Evolutionary conservation across 2,797 vertebrate species (phyloP).

Genomic region (Myioborus melanocephalus): DNA sequence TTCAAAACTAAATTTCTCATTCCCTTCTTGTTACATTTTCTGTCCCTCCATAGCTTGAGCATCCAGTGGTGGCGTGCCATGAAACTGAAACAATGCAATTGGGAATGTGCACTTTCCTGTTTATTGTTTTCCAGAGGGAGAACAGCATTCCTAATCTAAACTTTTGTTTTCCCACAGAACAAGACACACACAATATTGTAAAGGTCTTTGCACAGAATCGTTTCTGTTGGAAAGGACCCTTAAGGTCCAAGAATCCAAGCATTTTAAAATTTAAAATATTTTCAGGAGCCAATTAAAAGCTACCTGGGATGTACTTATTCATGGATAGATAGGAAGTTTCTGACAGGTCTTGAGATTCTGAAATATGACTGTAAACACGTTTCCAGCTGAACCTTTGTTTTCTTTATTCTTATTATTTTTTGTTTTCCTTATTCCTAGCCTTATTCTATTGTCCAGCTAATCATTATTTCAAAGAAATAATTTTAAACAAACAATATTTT

Average conservation of each 20-base stretch:
- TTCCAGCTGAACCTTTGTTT: background rate
- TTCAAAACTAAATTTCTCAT: background rate
- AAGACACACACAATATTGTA: background rate
- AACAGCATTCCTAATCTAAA: background rate
- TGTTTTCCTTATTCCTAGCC: background rate
- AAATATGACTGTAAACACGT: background rate
- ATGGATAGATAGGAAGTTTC: background rate
- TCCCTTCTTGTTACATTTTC: background rate
- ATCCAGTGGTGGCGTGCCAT: background rate
- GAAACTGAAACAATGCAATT: background rate
- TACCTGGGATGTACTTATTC: background rate
- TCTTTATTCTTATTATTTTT: background rate
- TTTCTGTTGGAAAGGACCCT: background rate
- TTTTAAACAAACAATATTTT: background rate
- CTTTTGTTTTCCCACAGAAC: background rate
- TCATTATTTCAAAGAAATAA: background rate
- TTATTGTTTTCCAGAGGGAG: background rate
- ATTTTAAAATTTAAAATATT: background rate
- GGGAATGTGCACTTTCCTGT: background rate
- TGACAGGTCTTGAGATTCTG: background rate
- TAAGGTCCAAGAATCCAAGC: background rate
- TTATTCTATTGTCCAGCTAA: background rate
- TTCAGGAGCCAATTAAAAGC: background rate
- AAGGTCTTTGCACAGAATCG: background rate
- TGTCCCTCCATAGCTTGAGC: background rate